Conservation (phyloP, 1,140 invertebrate genomes). For the Palaemon carinicauda region DNA sequence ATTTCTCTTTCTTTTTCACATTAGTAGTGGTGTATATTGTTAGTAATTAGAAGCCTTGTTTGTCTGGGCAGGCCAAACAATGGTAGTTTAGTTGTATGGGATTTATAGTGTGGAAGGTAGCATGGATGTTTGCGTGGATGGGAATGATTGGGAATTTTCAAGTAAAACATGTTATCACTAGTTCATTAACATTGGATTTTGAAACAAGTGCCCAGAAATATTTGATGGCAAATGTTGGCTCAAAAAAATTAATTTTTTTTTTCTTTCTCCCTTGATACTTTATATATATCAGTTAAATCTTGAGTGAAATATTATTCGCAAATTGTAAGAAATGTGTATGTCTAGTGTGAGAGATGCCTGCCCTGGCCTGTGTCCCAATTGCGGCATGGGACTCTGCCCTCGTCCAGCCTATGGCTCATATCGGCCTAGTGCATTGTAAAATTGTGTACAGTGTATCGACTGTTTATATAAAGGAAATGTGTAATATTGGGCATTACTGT, state of each 20-base stretch:
- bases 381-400: slow-evolving; percentile 45
- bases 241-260: too few species aligned
- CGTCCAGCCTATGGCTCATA: slow-evolving; percentile 44
- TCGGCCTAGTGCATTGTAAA: slow-evolving; percentile 51
- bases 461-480: slow-evolving; percentile 57
- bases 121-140: too few species aligned
- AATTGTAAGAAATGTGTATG: background rate
- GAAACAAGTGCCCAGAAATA: background rate
- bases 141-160: too few species aligned
- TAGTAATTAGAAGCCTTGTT: slow-evolving; percentile 42
- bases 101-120: too few species aligned
- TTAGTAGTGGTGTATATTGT: slow-evolving; percentile 52
- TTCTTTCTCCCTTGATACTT: too few species aligned
- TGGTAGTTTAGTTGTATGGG: slow-evolving; percentile 17
- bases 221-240: background rate
- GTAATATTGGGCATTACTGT: slow-evolving; percentile 59
- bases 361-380: slow-evolving; percentile 28
- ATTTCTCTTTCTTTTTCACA: slow-evolving; percentile 48
- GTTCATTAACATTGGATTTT: too few species aligned
- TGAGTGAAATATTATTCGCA: too few species aligned
- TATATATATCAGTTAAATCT: too few species aligned
- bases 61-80: slow-evolving; percentile 22
- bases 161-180: background rate
- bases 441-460: slow-evolving; percentile 58
- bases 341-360: slow-evolving; percentile 20